A percentile compares a stretch with the other conserved stretches of the same genome.
Conservation (phyloP, 2,113 vertebrate genomes). For the Romanogobio albipinnatus region DNA sequence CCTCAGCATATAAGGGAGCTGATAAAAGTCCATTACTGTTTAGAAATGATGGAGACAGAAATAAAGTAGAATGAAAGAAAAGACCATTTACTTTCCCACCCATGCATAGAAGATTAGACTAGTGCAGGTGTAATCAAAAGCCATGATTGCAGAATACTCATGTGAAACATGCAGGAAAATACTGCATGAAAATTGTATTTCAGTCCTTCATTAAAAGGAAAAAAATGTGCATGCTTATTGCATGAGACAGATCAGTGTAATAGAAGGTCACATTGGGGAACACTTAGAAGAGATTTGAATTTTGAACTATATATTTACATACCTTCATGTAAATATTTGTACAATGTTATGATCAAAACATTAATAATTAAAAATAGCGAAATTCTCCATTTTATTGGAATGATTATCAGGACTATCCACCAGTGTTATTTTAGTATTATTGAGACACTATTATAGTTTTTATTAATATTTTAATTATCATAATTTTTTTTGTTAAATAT, state of each 20-base stretch:
- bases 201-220: background rate
- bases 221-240: background rate
- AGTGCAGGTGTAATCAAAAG: constrained; percentile 42
- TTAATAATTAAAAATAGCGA: background rate
- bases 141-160: constrained; percentile 47
- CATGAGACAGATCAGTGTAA: background rate
- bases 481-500: too few species aligned
- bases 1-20: background rate
- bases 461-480: too few species aligned
- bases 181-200: background rate
- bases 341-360: background rate
- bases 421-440: too few species aligned
- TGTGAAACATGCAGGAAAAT: constrained; percentile 8
- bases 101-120: constrained; percentile 37
- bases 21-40: constrained; percentile 35
- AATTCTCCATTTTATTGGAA: background rate
- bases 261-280: background rate
- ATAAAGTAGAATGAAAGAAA: background rate
- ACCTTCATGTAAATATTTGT: background rate
- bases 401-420: background rate
- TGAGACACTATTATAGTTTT: too few species aligned
- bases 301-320: background rate
- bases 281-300: background rate
- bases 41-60: constrained; percentile 4
- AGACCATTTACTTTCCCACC: constrained; percentile 33